Evolutionary conservation across 2,888 invertebrate species (phyloP), one percentile per base, ranked within the genome.

Genomic region (Chloroclystis v-ata): DNA sequence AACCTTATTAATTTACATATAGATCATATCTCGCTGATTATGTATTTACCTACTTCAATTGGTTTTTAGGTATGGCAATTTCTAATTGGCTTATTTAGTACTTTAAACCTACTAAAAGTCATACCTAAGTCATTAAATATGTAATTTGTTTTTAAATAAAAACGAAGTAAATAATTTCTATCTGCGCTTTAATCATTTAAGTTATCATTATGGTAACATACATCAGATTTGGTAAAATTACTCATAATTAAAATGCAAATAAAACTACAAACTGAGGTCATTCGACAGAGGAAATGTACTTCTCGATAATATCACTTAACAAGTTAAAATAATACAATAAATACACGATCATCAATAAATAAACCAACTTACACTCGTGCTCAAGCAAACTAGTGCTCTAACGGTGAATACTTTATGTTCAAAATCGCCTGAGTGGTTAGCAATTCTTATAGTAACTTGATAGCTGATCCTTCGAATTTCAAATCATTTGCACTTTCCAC

Each of bases 281-380:
- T 61, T 55, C 54, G 59, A 56, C 59, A 47, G 45, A 61, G 56
- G 59, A 56, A 52, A 57, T 57, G 55, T 57, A 57, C 55, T 57
- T 54, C 43, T 53, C 37, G 38, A 51, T 48, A 41, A 71, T 75
- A 74, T 69, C 64, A 72, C 76, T 77, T 76, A 78, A 78, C 72
- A 72, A 68, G 71, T 76, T 77, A 79, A 35, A 80, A 79, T 79
- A 80, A 77, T 79, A 79, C 74, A 77, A 29, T 29, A 44, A 56
- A 69, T 69, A 72, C 61, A 71, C 61, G 62, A 56, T 63, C 61
- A 59, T 57, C 46, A 53, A 56, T 57, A 55, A 57, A 57, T 55
- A 54, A 61, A 58, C 56, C 38, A 45, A 14, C 47, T 14, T 29
- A 45, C 41, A 45, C 44, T 30, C 40, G 47, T 51, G 47, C 40